These are phyloP conservation scores for Hassar affinis DNA, from an alignment of 2,113 vertebrate species.

Conservation along the genomic window DNA sequence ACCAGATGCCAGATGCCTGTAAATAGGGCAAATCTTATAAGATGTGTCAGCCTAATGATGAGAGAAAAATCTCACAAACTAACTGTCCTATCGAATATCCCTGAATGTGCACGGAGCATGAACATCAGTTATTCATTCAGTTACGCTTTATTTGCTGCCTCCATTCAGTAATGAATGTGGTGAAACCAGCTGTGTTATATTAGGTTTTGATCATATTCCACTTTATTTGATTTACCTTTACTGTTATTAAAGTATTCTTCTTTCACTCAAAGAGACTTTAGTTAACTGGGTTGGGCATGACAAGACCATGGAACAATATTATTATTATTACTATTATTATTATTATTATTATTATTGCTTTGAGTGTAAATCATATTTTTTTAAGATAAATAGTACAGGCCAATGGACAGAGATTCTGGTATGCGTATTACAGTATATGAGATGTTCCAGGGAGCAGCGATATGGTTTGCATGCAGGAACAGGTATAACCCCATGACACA, in stretches of 20 bases:
- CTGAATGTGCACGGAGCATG: not conserved
- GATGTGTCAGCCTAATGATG: not conserved
- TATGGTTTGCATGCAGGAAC: conserved; percentile 33
- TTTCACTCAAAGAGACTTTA: not conserved
- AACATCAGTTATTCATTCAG: not conserved
- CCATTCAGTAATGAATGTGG: not conserved
- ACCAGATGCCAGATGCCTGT: not conserved
- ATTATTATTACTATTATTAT: not conserved
- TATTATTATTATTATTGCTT: not conserved
- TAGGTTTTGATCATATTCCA: not conserved
- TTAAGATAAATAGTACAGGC: not conserved
- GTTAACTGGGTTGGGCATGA: not conserved
- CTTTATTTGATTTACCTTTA: not conserved
- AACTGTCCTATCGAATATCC: not conserved
- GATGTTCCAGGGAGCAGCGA: not conserved
- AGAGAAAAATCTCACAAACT: not conserved
- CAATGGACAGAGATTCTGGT: not conserved
- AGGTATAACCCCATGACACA: conserved; percentile 22
- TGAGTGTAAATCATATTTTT: not conserved
- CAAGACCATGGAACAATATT: not conserved
- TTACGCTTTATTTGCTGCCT: not conserved
- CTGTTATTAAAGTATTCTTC: not conserved
- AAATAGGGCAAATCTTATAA: not conserved
- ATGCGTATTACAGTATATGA: not conserved
- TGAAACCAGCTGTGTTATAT: not conserved